Evolutionary conservation across 2,797 vertebrate genomes (phyloP), one percentile per base, ranked within the genome.

Genomic region (Pseudochromis fuscus): DNA sequence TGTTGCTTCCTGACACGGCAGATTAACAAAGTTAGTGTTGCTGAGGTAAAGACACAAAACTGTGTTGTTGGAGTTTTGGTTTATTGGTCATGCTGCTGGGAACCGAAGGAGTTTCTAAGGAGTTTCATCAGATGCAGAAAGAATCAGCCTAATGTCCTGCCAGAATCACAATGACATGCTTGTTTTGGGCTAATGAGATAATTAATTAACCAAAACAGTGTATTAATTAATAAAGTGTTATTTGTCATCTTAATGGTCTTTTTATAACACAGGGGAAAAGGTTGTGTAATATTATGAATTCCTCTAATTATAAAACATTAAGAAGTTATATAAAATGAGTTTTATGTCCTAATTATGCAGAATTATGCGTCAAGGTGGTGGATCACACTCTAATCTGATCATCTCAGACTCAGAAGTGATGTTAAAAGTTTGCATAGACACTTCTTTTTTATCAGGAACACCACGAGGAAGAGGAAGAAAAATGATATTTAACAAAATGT

Each of bases 61-160:
- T 55, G 33, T 71, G 40, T 30, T 35, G 61, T 9, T 69, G 25
- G 40, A 44, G 52, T 48, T 72, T n/a, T 0, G n/a, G 67, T 57
- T 69, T 21, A 42, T 49, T 59, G 58, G 49, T 64, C 11, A 8
- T 24, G 18, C 9, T 42, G 30, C 57, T 56, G 51, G 8, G 40
- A 75, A 30, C 33, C 31, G 30, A 33, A 48, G 40, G 19, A 56
- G 70, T 64, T 38, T 53, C 49, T 33, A 12, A 61, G 27, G 19
- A 69, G 50, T 75, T 74, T 74, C 33, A 73, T 77, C 45, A 75
- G 21, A 37, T n/a, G 71, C 30, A 40, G 48, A 44, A 55, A 62
- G 10, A 67, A 44, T 61, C 24, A 60, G 63, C 25, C 19, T 55
- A 59, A 74, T 57, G 44, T 68, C 42, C 19, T 46, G 18, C 35